Conservation (phyloP, 30 jellyfish, hydroid and myxozoan species). For the Nemopilema nomurai region DNA sequence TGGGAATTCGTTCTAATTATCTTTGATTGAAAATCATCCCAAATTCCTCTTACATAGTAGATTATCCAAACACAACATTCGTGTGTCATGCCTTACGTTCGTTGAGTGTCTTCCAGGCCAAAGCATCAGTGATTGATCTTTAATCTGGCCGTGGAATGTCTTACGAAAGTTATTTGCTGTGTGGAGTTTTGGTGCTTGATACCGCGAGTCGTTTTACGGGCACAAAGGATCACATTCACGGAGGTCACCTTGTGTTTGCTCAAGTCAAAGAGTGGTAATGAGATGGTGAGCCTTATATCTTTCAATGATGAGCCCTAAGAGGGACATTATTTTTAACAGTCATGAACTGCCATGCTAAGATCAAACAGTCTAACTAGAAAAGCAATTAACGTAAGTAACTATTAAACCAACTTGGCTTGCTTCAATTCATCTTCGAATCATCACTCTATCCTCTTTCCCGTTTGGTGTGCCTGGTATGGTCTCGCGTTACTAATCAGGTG, state of each 20-base stretch:
- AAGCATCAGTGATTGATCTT: not conserved
- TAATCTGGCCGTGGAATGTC: not conserved
- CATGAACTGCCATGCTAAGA: not conserved
- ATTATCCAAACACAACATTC: no score
- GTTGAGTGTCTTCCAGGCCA: no score
- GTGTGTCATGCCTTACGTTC: no score
- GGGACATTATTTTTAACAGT: slow-evolving; percentile 1
- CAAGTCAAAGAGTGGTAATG: not conserved
- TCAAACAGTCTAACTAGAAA: not conserved
- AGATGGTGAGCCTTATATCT: not conserved
- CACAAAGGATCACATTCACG: not conserved
- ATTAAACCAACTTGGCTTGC: slow-evolving; percentile 19
- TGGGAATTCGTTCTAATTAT: no score
- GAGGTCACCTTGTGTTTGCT: not conserved
- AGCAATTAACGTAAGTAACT: not conserved
- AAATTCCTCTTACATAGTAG: no score
- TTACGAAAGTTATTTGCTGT: not conserved
- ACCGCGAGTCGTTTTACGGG: not conserved
- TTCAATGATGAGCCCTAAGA: not conserved
- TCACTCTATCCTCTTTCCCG: slow-evolving; percentile 26
- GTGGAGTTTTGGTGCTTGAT: not conserved
- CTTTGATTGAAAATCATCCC: no score
- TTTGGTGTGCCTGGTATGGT: not conserved
- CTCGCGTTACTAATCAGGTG: slow-evolving; percentile 13
- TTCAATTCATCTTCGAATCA: not conserved